phyloP scores from a whole-genome alignment of 2,888 invertebrate genomes.

The Ophioninae sp. region DNA sequence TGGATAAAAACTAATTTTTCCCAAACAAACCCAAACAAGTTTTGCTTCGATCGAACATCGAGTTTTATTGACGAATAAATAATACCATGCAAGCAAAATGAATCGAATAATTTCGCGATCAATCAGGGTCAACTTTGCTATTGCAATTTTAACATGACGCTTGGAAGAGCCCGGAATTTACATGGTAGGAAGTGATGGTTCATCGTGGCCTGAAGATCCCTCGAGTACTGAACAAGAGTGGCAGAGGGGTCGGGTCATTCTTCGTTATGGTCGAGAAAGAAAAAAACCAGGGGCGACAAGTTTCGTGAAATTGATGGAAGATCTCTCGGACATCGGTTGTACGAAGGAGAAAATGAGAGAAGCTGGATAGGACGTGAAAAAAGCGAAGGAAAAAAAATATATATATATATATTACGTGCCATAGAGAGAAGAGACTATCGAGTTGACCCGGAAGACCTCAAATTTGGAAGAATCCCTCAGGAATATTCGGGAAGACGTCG shows the following conservation, averaged over 20 bases:
- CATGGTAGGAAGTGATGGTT: too few relatives aligned
- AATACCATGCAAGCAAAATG: too few relatives aligned
- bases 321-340: slow-evolving; percentile 20
- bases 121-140: background rate
- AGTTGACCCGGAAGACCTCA: background rate
- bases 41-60: background rate
- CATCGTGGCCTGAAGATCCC: background rate
- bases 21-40: too few relatives aligned
- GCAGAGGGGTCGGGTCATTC: slow-evolving; percentile 31
- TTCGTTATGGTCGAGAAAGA: slow-evolving; percentile 19
- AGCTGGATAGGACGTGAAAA: background rate
- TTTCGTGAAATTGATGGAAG: slow-evolving; percentile 54
- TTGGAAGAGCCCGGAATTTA: background rate
- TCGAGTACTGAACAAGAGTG: background rate
- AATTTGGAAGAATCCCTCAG: slow-evolving; percentile 41
- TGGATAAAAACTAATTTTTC: too few relatives aligned
- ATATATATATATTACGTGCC: background rate
- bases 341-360: background rate
- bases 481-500: slow-evolving; percentile 23
- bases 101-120: too few relatives aligned
- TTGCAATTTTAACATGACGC: background rate
- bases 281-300: slow-evolving; percentile 14
- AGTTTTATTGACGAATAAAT: background rate
- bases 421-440: background rate
- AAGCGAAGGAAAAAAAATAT: slow-evolving; percentile 2